Percentiles rank a stretch among this genome's conserved stretches.
These are phyloP conservation scores for Lethenteron camtschaticum DNA, from an alignment of 2,113 vertebrate species.

Conservation along the genomic window DNA sequence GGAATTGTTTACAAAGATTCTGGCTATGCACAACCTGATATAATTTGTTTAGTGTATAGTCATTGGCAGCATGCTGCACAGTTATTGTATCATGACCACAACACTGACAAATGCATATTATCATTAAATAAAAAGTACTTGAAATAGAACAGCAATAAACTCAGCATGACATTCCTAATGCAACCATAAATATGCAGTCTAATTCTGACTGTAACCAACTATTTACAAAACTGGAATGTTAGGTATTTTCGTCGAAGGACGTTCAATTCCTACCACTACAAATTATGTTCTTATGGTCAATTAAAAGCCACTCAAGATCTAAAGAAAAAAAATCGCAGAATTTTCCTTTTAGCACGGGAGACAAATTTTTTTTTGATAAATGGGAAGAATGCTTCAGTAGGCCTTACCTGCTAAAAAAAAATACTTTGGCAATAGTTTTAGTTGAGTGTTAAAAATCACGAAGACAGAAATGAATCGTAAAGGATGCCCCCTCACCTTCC, in stretches of 20 bases:
- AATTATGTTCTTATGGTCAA: background rate
- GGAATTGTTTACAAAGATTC: too few relatives aligned
- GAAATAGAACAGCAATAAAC: background rate
- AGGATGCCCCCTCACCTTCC: conserved; percentile 42
- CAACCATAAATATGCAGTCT: background rate
- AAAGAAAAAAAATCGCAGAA: background rate
- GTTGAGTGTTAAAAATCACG: background rate
- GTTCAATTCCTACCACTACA: background rate
- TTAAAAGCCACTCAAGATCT: background rate
- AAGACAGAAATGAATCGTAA: background rate
- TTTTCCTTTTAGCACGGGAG: background rate
- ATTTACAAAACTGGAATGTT: too few relatives aligned
- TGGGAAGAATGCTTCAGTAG: background rate
- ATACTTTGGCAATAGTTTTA: background rate
- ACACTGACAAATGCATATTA: background rate
- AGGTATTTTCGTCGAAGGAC: too few relatives aligned
- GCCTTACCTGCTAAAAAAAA: background rate
- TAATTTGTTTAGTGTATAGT: too few relatives aligned
- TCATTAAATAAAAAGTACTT: background rate
- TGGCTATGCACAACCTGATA: too few relatives aligned
- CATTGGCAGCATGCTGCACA: too few relatives aligned
- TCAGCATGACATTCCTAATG: background rate
- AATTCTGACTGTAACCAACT: too few relatives aligned
- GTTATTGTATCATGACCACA: too few relatives aligned
- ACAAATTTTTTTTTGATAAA: background rate